Evolutionary conservation across 2,113 vertebrate species (phyloP).

Genomic region (Irena cyanogastra): DNA sequence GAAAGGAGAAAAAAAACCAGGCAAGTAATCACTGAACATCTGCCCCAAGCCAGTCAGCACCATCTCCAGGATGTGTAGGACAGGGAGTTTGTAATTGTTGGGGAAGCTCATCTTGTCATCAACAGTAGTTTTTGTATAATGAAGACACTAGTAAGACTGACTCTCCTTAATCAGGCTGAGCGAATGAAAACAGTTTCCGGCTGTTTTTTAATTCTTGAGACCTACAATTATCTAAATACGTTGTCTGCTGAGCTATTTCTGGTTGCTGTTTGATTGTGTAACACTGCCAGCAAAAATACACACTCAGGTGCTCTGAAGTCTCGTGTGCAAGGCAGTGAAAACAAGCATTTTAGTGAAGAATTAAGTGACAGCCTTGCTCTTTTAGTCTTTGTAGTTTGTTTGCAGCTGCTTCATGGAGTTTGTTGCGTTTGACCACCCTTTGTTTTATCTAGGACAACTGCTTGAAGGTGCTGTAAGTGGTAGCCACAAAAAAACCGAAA

Average conservation of each 20-base stretch:
- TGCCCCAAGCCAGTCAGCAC: background rate
- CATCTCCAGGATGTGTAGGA: background rate
- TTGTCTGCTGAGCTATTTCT: background rate
- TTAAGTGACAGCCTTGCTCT: background rate
- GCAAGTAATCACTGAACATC: background rate
- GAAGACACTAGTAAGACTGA: background rate
- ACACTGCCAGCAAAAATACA: background rate
- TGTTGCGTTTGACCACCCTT: fast-evolving
- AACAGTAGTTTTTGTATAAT: background rate
- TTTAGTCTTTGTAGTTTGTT: background rate
- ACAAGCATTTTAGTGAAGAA: background rate
- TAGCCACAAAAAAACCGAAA: background rate
- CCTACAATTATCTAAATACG: background rate
- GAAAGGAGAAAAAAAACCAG: fast-evolving
- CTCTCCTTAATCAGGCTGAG: background rate
- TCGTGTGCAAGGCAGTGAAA: background rate
- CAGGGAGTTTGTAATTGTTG: background rate
- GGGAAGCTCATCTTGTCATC: background rate
- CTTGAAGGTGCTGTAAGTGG: background rate
- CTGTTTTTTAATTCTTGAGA: background rate
- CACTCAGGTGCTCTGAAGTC: background rate
- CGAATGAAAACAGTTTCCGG: background rate
- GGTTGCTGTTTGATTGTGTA: background rate
- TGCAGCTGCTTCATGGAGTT: background rate
- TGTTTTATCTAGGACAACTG: background rate